Conservation (phyloP, 2,113 vertebrate genomes). For the Dascyllus trimaculatus region DNA sequence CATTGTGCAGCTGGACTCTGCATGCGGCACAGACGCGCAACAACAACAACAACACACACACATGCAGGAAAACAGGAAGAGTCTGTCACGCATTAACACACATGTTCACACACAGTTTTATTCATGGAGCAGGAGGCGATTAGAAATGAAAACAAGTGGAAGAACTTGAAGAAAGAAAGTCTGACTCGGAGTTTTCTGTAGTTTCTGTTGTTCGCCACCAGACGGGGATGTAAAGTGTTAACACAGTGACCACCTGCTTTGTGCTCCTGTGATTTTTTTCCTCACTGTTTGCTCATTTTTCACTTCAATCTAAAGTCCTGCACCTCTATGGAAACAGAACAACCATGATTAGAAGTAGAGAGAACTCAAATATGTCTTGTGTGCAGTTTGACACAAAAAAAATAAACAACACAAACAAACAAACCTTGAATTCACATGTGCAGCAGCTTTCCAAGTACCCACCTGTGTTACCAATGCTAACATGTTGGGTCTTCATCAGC, state of each 20-base stretch:
- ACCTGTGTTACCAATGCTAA: no score
- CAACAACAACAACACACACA: constrained; percentile 11
- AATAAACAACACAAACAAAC: no score
- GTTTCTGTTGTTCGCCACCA: constrained; percentile 42
- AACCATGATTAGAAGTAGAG: no score
- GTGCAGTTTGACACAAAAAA: no score
- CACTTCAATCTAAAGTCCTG: no score
- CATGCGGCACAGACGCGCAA: constrained; percentile 32
- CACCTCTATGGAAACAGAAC: no score
- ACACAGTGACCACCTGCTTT: neutral
- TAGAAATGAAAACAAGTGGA: neutral
- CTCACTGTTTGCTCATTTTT: no score
- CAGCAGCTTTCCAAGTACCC: no score
- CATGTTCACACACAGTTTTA: neutral
- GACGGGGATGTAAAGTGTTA: constrained; percentile 36
- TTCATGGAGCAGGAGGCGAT: neutral
- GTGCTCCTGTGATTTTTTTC: no score
- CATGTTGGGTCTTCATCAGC: no score
- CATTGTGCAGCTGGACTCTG: constrained; percentile 68
- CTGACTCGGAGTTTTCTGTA: neutral
- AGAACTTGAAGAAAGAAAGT: neutral
- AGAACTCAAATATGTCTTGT: no score
- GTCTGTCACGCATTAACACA: neutral
- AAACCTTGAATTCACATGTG: no score
- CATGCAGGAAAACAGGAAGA: neutral